Base-by-base conservation (phyloP, 2,797 vertebrate genomes). In the Enteromius anoplus region DNA sequence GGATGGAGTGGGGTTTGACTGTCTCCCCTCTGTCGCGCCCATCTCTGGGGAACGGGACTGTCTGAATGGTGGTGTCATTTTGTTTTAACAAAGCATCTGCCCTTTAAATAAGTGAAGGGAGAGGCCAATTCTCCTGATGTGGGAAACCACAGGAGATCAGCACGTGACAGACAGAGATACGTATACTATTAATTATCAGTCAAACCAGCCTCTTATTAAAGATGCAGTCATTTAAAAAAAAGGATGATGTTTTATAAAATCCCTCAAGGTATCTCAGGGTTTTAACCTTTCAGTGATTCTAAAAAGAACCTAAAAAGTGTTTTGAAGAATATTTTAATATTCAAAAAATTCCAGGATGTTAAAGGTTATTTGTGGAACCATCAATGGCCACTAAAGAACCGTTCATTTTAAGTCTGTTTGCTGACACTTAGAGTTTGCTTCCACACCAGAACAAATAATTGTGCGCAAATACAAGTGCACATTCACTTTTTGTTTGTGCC, bases 81-180 rank as follows among this genome's bases (percentile, higher is more conserved):
- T 81, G 86, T 83, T 86, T 89, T 86, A 85, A 78, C 75, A 69
- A 65, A 86, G 88, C 91, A 93, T 89, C 92, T 93, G 91, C 91
- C 93, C 90, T 82, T 88, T 75, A 83, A 76, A 84, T 83, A 73
- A 62, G 81, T 71, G 75, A 60, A 60, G 17, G 68, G 71, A 47
- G 34, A 29, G 55, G 29, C 32, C 45, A 75, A 49, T 62, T 29
- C 55, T 73, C 40, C 55, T 23, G 26, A 21, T 53, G 60, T 53
- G 4, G 29, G 55, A 51, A 53, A 65, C 8, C 29, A 81, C 15
- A 58, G 34, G 26, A 80, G 23, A 21, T n/a, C 5, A 55, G 60
- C 34, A 5, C 26, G 45, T 23, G 47, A 73, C 37, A 29, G 45
- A 69, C 42, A 15, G 53, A 40, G 72, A 82, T 55, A 29, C 47